phyloP scores from a whole-genome alignment of 2,113 vertebrate genomes.

The Zeus faber region DNA sequence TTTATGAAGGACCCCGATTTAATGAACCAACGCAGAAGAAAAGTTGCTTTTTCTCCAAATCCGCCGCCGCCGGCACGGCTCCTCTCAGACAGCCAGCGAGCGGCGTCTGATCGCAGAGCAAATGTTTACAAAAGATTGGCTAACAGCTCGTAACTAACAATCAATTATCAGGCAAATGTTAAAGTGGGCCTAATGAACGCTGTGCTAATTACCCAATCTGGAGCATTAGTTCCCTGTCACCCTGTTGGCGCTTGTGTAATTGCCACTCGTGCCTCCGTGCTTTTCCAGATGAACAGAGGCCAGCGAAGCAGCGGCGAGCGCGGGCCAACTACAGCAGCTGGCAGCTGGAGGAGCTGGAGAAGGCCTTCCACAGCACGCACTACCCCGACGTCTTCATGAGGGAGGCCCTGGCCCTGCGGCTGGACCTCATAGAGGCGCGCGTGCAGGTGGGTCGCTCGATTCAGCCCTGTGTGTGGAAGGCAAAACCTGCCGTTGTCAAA shows the following conservation, averaged over 20 bases:
- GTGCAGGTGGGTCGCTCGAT: constrained; percentile 83
- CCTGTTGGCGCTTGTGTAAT: constrained; percentile 73
- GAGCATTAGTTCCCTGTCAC: constrained; percentile 77
- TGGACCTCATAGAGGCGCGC: constrained; percentile 83
- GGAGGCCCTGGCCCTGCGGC: constrained; percentile 80
- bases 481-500: no score
- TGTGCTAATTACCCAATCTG: constrained; percentile 76
- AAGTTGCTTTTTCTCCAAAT: no score
- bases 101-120: constrained; percentile 65
- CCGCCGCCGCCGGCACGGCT: constrained; percentile 25
- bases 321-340: constrained; percentile 87
- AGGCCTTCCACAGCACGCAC: constrained; percentile 80
- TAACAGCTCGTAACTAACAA: constrained; percentile 80
- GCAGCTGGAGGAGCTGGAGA: constrained; percentile 86
- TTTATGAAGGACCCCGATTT: not conserved
- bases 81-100: constrained; percentile 47
- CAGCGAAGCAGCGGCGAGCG: constrained; percentile 81
- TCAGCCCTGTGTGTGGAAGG: no score
- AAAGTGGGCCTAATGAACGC: constrained; percentile 73
- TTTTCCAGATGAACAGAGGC: constrained; percentile 81
- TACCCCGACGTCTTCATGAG: constrained; percentile 86
- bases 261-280: constrained; percentile 55
- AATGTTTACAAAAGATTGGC: constrained; percentile 78
- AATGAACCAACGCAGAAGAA: no score
- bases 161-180: constrained; percentile 74